Base-by-base conservation (phyloP, 2,888 invertebrate species). In the Lumbricus terrestris region DNA sequence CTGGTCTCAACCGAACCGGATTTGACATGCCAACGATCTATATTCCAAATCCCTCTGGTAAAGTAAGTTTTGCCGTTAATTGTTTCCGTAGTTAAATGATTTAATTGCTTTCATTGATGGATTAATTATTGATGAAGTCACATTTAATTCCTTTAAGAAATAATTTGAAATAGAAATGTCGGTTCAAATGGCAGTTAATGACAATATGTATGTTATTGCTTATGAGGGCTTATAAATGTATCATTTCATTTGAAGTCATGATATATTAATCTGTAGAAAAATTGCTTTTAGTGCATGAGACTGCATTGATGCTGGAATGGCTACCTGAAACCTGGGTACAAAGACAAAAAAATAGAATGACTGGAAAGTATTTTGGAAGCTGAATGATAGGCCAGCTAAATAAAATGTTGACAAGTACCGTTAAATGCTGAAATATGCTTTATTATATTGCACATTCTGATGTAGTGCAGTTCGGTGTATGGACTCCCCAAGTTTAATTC, bases 21-120 rank as follows among this genome's bases (percentile, higher is more conserved):
- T 96, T 96, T 93, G 96, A 96, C 92, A 96, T 96, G 96, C 96
- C 96, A 4, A 96, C 96, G 4, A 96, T 96, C 91, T 96, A 95
- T 93, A 95, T 96, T 34, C 96, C 96, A 4, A 95, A 95, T 92
- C 69, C 54, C 23, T 95, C 93, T 90, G 92, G 94, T 91, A 95
- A 95, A 94, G 90, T 90, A 95, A 95, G 92, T 92, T 33, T 83
- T 34, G n/a, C 37, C 69, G 8, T 69, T 69, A 13, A 29, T 69
- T 69, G 69, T n/a, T 13, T 47, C 47, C 6, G 47, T 20, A 20
- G 47, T 20, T n/a, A 11, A 69, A 69, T n/a, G n/a, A 47, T 47
- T 47, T 47, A 40, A 47, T 47, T 47, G 47, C 18, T 47, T 47
- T 47, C 18, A 5, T 20, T 47, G 47, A 23, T n/a, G n/a, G n/a